A percentile compares a stretch with the other conserved stretches of the same genome.
These are phyloP conservation scores for Lottia scabra DNA, from an alignment of 2,888 invertebrate species.

Conservation along the genomic window DNA sequence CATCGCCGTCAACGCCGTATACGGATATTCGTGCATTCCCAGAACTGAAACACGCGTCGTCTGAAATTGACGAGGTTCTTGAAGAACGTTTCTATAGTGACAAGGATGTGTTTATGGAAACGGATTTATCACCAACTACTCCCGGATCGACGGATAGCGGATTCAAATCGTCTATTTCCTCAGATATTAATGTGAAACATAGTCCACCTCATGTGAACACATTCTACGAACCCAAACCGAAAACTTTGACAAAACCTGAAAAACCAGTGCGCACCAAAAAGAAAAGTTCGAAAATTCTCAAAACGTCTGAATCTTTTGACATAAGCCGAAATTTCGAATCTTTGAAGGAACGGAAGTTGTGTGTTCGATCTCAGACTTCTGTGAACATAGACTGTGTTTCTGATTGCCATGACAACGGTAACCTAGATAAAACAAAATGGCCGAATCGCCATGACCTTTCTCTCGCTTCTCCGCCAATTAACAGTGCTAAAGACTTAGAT, in stretches of 20 bases:
- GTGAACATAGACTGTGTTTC: not conserved
- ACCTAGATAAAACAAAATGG: not conserved
- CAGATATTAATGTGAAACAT: not conserved
- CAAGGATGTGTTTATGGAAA: slow-evolving; percentile 10
- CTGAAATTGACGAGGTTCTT: not conserved
- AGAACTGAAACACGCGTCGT: not conserved
- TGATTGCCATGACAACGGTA: not conserved
- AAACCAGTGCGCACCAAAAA: not conserved
- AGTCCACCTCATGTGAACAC: not conserved
- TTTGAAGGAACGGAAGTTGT: not conserved
- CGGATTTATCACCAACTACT: slow-evolving; percentile 1
- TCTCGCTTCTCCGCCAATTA: not conserved
- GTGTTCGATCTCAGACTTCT: not conserved
- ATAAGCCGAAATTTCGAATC: not conserved
- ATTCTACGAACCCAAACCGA: not conserved
- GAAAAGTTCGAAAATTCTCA: not conserved
- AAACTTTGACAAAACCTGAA: not conserved
- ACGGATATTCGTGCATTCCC: slow-evolving; percentile 11
- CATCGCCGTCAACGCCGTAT: slow-evolving; percentile 48
- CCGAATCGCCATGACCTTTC: not conserved
- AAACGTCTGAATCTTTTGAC: not conserved
- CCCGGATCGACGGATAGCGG: not conserved
- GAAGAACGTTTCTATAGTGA: not conserved
- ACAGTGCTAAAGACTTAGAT: not conserved
- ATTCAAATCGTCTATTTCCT: not conserved